Percentiles rank a stretch among this genome's conserved stretches.
Conservation (phyloP, 2,888 invertebrate species). For the Drosophila borborema region DNA sequence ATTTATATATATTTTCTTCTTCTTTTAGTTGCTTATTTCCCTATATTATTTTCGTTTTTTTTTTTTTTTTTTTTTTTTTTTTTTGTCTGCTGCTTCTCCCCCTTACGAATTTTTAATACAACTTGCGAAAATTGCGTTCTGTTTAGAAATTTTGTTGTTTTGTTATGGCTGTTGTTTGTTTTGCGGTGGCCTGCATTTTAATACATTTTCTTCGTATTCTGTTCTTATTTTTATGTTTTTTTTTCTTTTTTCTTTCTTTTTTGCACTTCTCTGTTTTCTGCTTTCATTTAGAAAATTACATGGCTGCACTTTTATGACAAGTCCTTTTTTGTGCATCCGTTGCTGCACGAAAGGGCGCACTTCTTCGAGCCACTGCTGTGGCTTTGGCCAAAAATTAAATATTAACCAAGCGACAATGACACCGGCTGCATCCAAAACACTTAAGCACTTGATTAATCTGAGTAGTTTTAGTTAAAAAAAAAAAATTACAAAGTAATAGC, state of each 20-base stretch:
- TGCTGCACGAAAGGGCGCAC: slow-evolving; percentile 36
- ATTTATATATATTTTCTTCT: slow-evolving; percentile 24
- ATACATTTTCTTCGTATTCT: slow-evolving; percentile 31
- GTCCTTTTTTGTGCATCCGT: slow-evolving; percentile 27
- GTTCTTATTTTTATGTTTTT: not conserved
- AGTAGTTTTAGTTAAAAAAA: not conserved
- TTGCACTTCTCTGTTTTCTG: slow-evolving; percentile 23
- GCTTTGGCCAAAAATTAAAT: slow-evolving; percentile 16
- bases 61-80: slow-evolving; percentile 4
- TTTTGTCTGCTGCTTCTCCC: not conserved
- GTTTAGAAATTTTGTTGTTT: slow-evolving; percentile 44
- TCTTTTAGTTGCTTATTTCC: not conserved
- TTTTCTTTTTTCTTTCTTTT: slow-evolving; percentile 8
- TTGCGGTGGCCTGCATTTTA: slow-evolving; percentile 47
- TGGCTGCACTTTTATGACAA: slow-evolving; percentile 53
- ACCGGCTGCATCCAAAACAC: not conserved
- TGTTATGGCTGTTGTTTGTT: slow-evolving; percentile 30
- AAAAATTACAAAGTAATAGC: not conserved
- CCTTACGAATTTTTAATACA: slow-evolving; percentile 47
- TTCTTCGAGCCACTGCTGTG: slow-evolving; percentile 22
- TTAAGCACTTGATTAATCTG: not conserved
- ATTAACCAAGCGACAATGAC: slow-evolving; percentile 25
- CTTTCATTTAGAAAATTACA: slow-evolving; percentile 68
- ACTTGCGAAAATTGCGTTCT: slow-evolving; percentile 60
- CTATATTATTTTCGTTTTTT: slow-evolving; percentile 11